A percentile compares a stretch with the other conserved stretches of the same genome.
Conservation (phyloP, 2,797 vertebrate genomes). For the Diceros bicornis region DNA sequence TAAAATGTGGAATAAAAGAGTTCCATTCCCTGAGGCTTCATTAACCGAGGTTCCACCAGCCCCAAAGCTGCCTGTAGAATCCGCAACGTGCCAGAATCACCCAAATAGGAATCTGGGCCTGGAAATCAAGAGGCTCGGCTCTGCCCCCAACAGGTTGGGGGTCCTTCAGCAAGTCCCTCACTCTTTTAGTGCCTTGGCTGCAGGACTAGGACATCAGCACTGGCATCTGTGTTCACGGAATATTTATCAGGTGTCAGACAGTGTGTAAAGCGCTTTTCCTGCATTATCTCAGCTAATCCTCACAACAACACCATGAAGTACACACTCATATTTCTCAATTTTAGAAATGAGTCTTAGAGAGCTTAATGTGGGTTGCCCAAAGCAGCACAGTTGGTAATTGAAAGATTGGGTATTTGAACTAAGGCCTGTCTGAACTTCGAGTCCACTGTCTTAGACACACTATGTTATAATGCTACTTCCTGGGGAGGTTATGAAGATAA, state of each 20-base stretch:
- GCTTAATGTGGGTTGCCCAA: neutral
- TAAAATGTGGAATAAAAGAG: conserved; percentile 74
- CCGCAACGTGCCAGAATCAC: neutral
- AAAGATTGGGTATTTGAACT: neutral
- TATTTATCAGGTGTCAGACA: neutral
- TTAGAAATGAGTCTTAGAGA: neutral
- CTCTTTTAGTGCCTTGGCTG: neutral
- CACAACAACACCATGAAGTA: neutral
- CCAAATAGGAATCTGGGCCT: neutral
- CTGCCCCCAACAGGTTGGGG: conserved; percentile 2
- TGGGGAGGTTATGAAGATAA: neutral
- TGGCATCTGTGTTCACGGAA: neutral
- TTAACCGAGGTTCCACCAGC: conserved; percentile 35
- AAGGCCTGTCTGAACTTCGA: neutral
- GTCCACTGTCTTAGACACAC: neutral
- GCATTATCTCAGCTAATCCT: neutral
- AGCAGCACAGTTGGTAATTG: neutral
- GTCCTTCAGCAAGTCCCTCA: neutral
- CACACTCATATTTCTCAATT: neutral
- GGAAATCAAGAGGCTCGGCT: conserved; percentile 17
- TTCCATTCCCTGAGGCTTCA: conserved; percentile 64
- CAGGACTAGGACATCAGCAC: neutral
- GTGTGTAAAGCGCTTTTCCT: neutral
- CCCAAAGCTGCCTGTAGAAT: conserved; percentile 18
- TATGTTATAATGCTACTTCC: neutral